A percentile compares a stretch with the other conserved stretches of the same genome.
phyloP scores from a whole-genome alignment of 2,113 vertebrate species.

The Sturnira hondurensis region DNA sequence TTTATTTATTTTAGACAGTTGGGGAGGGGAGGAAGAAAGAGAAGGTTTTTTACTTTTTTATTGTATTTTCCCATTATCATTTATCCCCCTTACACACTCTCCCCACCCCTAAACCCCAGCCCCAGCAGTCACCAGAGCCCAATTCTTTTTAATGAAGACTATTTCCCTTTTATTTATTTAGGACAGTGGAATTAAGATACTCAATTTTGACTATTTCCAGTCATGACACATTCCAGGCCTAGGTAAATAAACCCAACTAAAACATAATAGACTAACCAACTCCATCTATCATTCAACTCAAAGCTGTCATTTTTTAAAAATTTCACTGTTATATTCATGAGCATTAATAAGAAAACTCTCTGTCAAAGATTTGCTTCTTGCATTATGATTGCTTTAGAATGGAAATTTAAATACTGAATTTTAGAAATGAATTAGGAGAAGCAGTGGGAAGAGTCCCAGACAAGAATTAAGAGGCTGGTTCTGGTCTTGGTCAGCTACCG shows the following conservation, averaged over 20 bases:
- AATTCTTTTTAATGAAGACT: constrained; percentile 32
- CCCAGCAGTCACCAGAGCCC: not conserved
- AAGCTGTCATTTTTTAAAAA: constrained; percentile 54
- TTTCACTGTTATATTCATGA: constrained; percentile 32
- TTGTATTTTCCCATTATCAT: too few relatives aligned
- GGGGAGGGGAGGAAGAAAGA: too few relatives aligned
- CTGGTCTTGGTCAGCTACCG: not conserved
- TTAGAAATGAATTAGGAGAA: constrained; percentile 5
- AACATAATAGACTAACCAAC: constrained; percentile 40
- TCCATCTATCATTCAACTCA: not conserved
- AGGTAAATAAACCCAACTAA: constrained; percentile 52
- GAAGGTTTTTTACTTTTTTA: too few relatives aligned
- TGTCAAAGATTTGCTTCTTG: constrained; percentile 3
- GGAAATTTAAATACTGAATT: constrained; percentile 45
- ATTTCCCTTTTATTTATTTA: constrained; percentile 33
- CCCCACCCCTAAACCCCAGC: too few relatives aligned
- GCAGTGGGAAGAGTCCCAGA: not conserved
- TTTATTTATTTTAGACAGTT: too few relatives aligned
- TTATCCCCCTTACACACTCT: too few relatives aligned
- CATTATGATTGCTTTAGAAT: constrained; percentile 47
- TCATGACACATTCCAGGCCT: constrained; percentile 46
- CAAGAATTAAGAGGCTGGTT: not conserved
- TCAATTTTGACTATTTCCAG: constrained; percentile 55
- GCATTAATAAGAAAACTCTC: constrained; percentile 35
- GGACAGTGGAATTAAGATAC: not conserved